Evolutionary conservation across 2,113 vertebrate species (phyloP).

Genomic region (Cromileptes altivelis): DNA sequence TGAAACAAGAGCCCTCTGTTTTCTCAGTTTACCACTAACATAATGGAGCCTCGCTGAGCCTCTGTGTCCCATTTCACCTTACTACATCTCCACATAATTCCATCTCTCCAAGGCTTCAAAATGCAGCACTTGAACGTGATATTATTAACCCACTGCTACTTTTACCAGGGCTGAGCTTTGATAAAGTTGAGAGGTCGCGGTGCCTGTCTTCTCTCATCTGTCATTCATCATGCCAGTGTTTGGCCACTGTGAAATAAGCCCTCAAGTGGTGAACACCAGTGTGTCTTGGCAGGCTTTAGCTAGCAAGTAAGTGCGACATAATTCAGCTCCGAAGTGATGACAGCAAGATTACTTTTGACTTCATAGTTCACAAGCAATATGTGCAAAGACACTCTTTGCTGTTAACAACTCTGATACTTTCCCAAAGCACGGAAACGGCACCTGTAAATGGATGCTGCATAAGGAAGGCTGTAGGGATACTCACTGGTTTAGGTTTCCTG

Average conservation of each 20-base stretch:
- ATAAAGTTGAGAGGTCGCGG: conserved; percentile 17
- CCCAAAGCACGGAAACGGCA: background rate
- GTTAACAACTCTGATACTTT: background rate
- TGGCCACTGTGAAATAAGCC: background rate
- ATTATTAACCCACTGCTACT: background rate
- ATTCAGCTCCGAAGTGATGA: background rate
- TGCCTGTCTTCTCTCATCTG: too few species aligned
- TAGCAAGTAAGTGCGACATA: background rate
- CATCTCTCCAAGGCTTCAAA: conserved; percentile 1
- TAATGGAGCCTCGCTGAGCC: background rate
- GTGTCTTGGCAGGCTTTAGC: background rate
- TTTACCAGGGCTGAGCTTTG: background rate
- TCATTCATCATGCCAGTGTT: background rate
- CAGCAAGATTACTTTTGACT: background rate
- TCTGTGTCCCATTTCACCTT: conserved; percentile 28
- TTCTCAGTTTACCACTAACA: conserved; percentile 7
- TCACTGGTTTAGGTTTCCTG: conserved; percentile 77
- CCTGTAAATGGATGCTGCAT: background rate
- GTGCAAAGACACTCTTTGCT: background rate
- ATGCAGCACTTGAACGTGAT: background rate
- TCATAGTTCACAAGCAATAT: background rate
- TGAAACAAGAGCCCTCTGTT: conserved; percentile 30
- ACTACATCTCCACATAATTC: background rate
- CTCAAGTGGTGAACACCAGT: background rate
- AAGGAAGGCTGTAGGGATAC: conserved; percentile 31